Percentiles rank a stretch among this genome's conserved stretches.
These are phyloP conservation scores for Pseudochromis fuscus DNA, from an alignment of 2,797 vertebrate genomes.

Conservation along the genomic window DNA sequence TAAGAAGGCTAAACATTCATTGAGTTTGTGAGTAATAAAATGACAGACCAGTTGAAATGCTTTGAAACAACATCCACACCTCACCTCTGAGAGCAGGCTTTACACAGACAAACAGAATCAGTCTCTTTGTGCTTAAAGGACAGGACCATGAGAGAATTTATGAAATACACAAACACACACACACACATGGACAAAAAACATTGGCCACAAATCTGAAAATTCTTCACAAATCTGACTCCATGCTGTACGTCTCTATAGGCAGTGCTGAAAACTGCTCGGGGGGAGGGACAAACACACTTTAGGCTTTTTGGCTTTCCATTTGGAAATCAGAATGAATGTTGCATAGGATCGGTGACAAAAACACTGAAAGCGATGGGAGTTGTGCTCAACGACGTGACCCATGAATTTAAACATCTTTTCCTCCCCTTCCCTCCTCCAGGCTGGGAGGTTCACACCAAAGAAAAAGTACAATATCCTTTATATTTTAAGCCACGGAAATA, in stretches of 20 bases:
- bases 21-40: slow-evolving; percentile 85
- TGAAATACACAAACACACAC: slow-evolving; percentile 82
- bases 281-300: slow-evolving; percentile 47
- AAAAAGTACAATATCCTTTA: slow-evolving; percentile 39
- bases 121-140: slow-evolving; percentile 86
- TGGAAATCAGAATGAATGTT: slow-evolving; percentile 87
- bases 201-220: slow-evolving; percentile 72
- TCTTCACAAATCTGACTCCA: slow-evolving; percentile 82
- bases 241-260: slow-evolving; percentile 81
- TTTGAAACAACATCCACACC: slow-evolving; percentile 78
- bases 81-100: slow-evolving; percentile 79
- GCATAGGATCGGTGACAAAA: slow-evolving; percentile 91
- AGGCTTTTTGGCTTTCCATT: slow-evolving; percentile 85
- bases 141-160: slow-evolving; percentile 75
- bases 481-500: slow-evolving; percentile 54
- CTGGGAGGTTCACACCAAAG: slow-evolving; percentile 37
- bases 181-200: slow-evolving; percentile 58
- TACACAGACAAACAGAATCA: slow-evolving; percentile 72
- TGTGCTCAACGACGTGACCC: slow-evolving; percentile 47
- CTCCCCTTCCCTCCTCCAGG: slow-evolving; percentile 35
- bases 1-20: slow-evolving; percentile 91
- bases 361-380: slow-evolving; percentile 79
- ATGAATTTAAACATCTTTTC: slow-evolving; percentile 16
- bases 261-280: slow-evolving; percentile 79
- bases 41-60: slow-evolving; percentile 84